phyloP scores from a whole-genome alignment of 2,888 invertebrate species.

The Cosmia trapezina region DNA sequence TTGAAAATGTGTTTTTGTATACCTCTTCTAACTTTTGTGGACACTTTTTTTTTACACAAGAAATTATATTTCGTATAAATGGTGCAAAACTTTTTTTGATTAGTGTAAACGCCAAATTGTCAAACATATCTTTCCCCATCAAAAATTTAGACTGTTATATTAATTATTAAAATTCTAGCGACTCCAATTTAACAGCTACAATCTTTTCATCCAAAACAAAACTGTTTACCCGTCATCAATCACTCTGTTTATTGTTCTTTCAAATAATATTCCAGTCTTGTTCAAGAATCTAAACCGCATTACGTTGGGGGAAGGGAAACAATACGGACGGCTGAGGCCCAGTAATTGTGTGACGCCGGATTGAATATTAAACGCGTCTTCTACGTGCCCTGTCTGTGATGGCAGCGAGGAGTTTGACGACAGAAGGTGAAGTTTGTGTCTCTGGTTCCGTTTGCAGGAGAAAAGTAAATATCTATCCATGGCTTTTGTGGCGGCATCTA shows the following conservation, averaged over 20 bases:
- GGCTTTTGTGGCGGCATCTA: too few relatives aligned
- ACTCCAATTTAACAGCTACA: conserved; percentile 33
- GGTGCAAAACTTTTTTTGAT: too few relatives aligned
- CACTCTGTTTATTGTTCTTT: conserved; percentile 47
- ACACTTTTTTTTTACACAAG: too few relatives aligned
- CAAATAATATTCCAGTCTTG: conserved; percentile 57
- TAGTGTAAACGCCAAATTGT: not conserved
- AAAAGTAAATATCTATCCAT: not conserved
- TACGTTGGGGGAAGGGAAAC: conserved; percentile 49
- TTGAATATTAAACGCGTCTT: conserved; percentile 62
- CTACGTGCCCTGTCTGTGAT: conserved; percentile 50
- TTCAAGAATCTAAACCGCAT: conserved; percentile 59
- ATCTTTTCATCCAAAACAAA: conserved; percentile 47
- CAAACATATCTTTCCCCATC: not conserved
- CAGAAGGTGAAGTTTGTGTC: conserved; percentile 37
- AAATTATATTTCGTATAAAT: too few relatives aligned
- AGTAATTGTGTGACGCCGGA: conserved; percentile 65
- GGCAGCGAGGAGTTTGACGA: not conserved
- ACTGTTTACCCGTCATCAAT: conserved; percentile 57
- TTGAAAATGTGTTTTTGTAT: too few relatives aligned
- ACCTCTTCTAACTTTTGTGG: too few relatives aligned
- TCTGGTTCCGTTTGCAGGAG: not conserved
- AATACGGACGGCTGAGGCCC: conserved; percentile 52
- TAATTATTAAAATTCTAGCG: conserved; percentile 24
- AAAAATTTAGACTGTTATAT: conserved; percentile 23